Conservation (phyloP, 2,888 invertebrate genomes). For the Lasioglossum malachurum region DNA sequence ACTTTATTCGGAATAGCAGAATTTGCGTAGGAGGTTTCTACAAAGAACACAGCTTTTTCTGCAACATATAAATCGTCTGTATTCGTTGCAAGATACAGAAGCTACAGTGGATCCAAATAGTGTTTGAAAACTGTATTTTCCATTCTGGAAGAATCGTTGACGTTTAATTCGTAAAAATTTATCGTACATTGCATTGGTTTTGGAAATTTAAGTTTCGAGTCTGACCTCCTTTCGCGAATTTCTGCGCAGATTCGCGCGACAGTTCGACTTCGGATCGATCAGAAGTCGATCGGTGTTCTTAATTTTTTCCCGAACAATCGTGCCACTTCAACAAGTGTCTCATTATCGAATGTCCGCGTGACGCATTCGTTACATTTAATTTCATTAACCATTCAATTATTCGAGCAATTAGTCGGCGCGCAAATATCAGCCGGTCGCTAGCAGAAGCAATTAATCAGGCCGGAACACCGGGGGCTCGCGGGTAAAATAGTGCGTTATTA, state of each 20-base stretch:
- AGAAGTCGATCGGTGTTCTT: not conserved
- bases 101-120: too few relatives aligned
- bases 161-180: too few relatives aligned
- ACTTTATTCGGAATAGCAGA: not conserved
- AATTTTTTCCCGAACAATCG: not conserved
- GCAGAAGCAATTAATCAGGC: conserved; percentile 3
- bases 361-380: conserved; percentile 1
- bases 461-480: not conserved
- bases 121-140: too few relatives aligned
- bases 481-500: conserved; percentile 16
- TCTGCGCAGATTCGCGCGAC: too few relatives aligned
- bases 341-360: not conserved
- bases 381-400: conserved; percentile 19
- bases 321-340: not conserved
- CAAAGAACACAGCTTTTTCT: not conserved
- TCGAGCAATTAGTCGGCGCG: conserved; percentile 7
- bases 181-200: not conserved
- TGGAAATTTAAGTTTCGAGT: not conserved
- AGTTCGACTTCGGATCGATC: not conserved
- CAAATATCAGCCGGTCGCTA: not conserved
- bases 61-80: not conserved
- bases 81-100: not conserved
- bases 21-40: not conserved
- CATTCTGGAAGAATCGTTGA: too few relatives aligned
- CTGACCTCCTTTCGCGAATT: too few relatives aligned